Conservation (phyloP, 2,797 vertebrate genomes). For the Sebastes dallii region DNA sequence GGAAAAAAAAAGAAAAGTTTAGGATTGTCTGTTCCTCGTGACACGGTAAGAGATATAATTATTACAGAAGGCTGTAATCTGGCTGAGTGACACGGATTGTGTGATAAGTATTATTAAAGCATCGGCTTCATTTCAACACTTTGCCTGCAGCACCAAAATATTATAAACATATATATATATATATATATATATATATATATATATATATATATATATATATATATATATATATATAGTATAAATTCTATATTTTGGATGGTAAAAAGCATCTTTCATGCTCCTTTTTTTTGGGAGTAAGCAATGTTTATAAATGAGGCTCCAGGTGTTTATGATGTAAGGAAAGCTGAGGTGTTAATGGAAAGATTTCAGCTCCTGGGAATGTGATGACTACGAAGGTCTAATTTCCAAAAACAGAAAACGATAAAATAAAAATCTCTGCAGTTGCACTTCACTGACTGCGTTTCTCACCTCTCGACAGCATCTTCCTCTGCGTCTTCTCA, state of each 20-base stretch:
- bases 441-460: not conserved
- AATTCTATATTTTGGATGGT: constrained; percentile 12
- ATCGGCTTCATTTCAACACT: not conserved
- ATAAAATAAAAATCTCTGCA: not conserved
- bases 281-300: constrained; percentile 20
- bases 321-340: constrained; percentile 47
- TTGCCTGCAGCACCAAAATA: not conserved
- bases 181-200: not conserved
- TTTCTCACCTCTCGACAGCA: constrained; percentile 74
- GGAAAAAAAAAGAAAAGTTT: not conserved
- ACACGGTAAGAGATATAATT: constrained; percentile 59
- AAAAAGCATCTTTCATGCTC: not conserved
- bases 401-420: not conserved
- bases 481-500: constrained; percentile 62
- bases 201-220: not conserved
- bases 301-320: constrained; percentile 69
- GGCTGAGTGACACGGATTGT: constrained; percentile 49
- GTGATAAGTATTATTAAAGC: constrained; percentile 21
- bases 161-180: not conserved
- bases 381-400: not conserved
- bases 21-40: constrained; percentile 38
- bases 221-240: too few relatives aligned
- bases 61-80: constrained; percentile 57
- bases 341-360: constrained; percentile 39
- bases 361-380: constrained; percentile 25